These are phyloP conservation scores for Epinephelus fuscoguttatus DNA, from an alignment of 2,113 vertebrate species.

Conservation along the genomic window DNA sequence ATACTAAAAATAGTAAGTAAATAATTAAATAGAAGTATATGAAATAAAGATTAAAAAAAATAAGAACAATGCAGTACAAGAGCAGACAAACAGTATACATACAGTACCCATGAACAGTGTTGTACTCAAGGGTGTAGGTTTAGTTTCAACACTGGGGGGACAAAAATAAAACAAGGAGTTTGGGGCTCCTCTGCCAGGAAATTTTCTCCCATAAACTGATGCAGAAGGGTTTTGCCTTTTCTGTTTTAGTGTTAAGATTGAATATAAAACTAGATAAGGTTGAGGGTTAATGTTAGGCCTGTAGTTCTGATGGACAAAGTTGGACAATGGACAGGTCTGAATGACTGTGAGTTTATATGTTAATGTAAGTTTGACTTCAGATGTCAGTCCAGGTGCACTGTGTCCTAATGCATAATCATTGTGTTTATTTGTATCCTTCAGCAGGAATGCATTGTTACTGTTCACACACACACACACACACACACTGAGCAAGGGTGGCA, in stretches of 20 bases:
- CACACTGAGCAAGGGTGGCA: constrained; percentile 69
- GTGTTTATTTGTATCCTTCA: neutral
- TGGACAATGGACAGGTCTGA: neutral
- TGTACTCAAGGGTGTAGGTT: too few relatives aligned
- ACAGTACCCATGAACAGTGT: too few relatives aligned
- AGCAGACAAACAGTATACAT: too few relatives aligned
- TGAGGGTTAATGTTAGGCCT: neutral
- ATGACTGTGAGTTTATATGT: neutral
- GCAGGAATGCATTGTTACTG: constrained; percentile 3
- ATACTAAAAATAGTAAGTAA: too few relatives aligned
- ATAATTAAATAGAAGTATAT: too few relatives aligned
- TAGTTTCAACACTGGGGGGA: too few relatives aligned
- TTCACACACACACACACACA: constrained; percentile 19
- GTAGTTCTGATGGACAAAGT: neutral
- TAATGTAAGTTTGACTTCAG: neutral
- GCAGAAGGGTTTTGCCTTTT: neutral
- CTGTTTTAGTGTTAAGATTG: neutral
- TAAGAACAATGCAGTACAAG: too few relatives aligned
- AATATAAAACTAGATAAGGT: neutral
- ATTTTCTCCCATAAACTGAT: too few relatives aligned
- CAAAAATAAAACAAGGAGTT: too few relatives aligned
- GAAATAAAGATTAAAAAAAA: too few relatives aligned
- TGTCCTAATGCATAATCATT: neutral
- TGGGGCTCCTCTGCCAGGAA: too few relatives aligned
- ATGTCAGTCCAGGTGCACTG: neutral